These are phyloP conservation scores for Calameuta filiformis DNA, from an alignment of 2,888 invertebrate species.

Conservation along the genomic window DNA sequence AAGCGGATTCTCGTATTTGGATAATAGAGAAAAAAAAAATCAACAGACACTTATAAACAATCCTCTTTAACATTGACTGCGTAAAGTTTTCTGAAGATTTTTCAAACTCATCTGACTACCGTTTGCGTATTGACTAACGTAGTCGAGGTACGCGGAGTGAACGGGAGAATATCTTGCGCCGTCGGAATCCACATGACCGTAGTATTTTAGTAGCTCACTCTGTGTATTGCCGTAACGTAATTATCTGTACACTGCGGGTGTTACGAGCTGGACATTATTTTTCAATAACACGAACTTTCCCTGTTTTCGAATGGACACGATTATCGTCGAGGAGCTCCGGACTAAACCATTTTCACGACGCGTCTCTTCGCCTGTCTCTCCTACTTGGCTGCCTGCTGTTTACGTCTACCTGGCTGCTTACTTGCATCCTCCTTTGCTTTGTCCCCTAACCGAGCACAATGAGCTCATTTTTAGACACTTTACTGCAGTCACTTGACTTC, in stretches of 20 bases:
- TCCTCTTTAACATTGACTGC: not conserved
- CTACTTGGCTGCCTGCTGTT: not conserved
- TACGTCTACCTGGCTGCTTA: not conserved
- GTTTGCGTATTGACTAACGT: not conserved
- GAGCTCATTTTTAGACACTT: not conserved
- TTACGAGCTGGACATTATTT: not conserved
- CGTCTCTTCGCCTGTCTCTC: not conserved
- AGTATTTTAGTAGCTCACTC: not conserved
- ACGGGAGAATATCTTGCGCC: slow-evolving; percentile 32
- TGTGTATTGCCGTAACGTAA: not conserved
- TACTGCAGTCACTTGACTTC: not conserved
- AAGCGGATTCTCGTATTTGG: not conserved
- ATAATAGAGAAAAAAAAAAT: not conserved
- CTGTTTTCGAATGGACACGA: not conserved
- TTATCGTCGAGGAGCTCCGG: not conserved
- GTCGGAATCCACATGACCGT: slow-evolving; percentile 36
- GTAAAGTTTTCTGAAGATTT: not conserved
- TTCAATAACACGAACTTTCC: not conserved
- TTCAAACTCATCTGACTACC: not conserved
- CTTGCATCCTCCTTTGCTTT: not conserved
- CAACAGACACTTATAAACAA: not conserved
- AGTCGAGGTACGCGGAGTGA: not conserved
- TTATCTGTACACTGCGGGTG: not conserved
- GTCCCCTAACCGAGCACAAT: not conserved
- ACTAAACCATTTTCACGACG: not conserved